A percentile compares a stretch with the other conserved stretches of the same genome.
These are phyloP conservation scores for Seladonia tumulorum DNA, from an alignment of 2,888 invertebrate species.

Conservation along the genomic window DNA sequence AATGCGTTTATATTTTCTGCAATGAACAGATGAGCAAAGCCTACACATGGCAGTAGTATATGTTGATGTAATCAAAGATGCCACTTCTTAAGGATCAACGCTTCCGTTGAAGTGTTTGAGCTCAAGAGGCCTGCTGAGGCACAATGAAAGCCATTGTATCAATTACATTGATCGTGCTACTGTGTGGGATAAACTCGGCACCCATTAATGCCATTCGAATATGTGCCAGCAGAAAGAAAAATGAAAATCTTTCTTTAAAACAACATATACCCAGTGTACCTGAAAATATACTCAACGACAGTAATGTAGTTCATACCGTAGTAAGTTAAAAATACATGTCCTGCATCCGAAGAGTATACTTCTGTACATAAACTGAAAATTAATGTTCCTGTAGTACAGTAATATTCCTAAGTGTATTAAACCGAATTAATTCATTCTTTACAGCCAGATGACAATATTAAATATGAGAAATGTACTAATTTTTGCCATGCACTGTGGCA, in stretches of 20 bases:
- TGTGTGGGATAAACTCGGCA: slow-evolving; percentile 73
- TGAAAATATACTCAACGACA: slow-evolving; percentile 71
- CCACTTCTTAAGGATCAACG: slow-evolving; percentile 73
- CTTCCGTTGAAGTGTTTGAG: slow-evolving; percentile 75
- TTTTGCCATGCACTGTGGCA: slow-evolving; percentile 91
- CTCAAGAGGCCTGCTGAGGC: slow-evolving; percentile 74
- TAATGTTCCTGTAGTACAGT: background rate
- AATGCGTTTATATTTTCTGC: slow-evolving; percentile 29
- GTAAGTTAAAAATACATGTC: slow-evolving; percentile 57
- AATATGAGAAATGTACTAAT: slow-evolving; percentile 82
- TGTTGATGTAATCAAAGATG: slow-evolving; percentile 73
- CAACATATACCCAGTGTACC: slow-evolving; percentile 70
- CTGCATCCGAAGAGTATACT: background rate
- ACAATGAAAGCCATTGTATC: slow-evolving; percentile 80
- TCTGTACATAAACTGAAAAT: background rate
- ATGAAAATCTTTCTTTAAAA: slow-evolving; percentile 72
- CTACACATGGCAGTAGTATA: slow-evolving; percentile 55
- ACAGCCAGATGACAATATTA: slow-evolving; percentile 73
- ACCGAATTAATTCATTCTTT: slow-evolving; percentile 22
- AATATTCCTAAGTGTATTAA: background rate
- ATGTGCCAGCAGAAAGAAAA: slow-evolving; percentile 78
- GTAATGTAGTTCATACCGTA: slow-evolving; percentile 68
- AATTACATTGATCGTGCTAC: slow-evolving; percentile 71
- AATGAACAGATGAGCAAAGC: slow-evolving; percentile 66
- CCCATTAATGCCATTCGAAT: slow-evolving; percentile 75